Evolutionary conservation across 2,888 invertebrate species (phyloP).

Genomic region (Eupeodes latifasciatus): DNA sequence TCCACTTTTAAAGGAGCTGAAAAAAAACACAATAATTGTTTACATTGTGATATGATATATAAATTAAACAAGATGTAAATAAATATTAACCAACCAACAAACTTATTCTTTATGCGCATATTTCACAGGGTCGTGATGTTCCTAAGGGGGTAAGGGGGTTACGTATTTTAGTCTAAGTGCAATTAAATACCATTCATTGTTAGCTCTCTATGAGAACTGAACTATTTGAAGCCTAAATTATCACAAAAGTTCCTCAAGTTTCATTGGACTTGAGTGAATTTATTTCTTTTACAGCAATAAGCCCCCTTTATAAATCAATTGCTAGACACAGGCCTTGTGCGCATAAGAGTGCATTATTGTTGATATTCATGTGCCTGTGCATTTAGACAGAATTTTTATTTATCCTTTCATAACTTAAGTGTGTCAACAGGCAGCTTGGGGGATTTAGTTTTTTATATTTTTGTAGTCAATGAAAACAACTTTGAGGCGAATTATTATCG

Average conservation of each 20-base stretch:
- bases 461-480: slow-evolving; percentile 45
- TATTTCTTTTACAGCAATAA: background rate
- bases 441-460: slow-evolving; percentile 29
- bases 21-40: background rate
- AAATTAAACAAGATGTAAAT: background rate
- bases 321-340: background rate
- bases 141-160: too few species aligned
- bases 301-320: background rate
- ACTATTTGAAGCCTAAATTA: too few species aligned
- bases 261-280: too few species aligned
- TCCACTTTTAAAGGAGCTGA: background rate
- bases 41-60: slow-evolving; percentile 15
- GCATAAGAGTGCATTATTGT: background rate
- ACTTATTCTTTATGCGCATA: background rate
- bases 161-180: too few species aligned
- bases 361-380: background rate
- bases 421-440: slow-evolving; percentile 60
- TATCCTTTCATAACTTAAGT: slow-evolving; percentile 68
- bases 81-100: background rate
- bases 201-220: too few species aligned
- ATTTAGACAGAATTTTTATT: slow-evolving; percentile 41
- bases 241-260: too few species aligned
- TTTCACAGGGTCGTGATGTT: background rate
- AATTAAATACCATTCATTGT: too few species aligned
- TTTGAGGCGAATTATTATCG: slow-evolving; percentile 50